Evolutionary conservation across 2,113 vertebrate genomes (phyloP).

Genomic region (Psammodynastes pulverulentus): DNA sequence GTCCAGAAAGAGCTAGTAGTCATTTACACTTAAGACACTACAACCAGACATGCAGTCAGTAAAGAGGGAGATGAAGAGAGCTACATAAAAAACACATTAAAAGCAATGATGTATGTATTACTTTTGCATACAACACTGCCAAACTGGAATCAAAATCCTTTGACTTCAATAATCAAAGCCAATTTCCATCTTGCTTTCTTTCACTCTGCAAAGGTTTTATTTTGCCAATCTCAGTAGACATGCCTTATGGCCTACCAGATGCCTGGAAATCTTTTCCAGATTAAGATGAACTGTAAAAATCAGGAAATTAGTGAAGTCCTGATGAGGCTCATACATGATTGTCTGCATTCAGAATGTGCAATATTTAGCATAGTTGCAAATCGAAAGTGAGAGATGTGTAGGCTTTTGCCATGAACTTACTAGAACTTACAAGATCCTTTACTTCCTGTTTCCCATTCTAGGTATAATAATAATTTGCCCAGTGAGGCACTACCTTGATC

Average conservation of each 20-base stretch:
- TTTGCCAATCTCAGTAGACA: background rate
- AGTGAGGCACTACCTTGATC: background rate
- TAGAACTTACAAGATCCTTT: background rate
- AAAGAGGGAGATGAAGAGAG: background rate
- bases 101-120: background rate
- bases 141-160: background rate
- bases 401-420: background rate
- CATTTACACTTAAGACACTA: background rate
- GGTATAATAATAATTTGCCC: background rate
- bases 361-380: background rate
- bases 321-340: background rate
- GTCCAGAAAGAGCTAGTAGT: background rate
- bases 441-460: background rate
- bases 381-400: background rate
- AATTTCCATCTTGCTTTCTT: background rate
- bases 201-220: background rate
- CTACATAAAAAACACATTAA: background rate
- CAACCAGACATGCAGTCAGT: background rate
- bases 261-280: background rate
- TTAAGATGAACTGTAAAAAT: background rate
- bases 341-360: background rate
- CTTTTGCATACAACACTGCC: background rate
- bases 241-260: background rate
- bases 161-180: background rate
- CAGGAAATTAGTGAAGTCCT: background rate